These are phyloP conservation scores for Folsomia manolachei DNA, from an alignment of 2,888 invertebrate species.

Conservation along the genomic window DNA sequence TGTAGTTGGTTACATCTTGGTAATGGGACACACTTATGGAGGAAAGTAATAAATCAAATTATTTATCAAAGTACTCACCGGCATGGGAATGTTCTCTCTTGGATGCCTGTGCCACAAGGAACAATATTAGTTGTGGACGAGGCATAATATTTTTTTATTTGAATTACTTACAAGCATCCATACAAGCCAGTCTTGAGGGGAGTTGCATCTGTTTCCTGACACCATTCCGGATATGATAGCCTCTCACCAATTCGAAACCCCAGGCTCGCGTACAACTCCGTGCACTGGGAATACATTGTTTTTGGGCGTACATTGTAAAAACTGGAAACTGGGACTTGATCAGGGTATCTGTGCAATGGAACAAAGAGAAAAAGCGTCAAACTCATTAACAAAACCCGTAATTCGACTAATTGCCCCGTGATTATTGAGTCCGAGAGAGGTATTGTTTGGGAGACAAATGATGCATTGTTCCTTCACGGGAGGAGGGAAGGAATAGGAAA, in stretches of 20 bases:
- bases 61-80: too few relatives aligned
- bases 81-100: conserved; percentile 55
- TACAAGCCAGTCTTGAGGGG: conserved; percentile 53
- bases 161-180: conserved; percentile 52
- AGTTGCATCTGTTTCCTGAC: conserved; percentile 51
- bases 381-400: background rate
- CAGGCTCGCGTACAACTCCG: conserved; percentile 53
- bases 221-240: conserved; percentile 51
- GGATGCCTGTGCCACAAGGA: conserved; percentile 49
- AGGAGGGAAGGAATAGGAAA: too few relatives aligned
- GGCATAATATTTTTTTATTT: too few relatives aligned
- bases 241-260: conserved; percentile 55
- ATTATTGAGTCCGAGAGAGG: background rate
- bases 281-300: conserved; percentile 52
- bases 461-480: background rate
- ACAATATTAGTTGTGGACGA: too few relatives aligned
- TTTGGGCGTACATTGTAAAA: conserved; percentile 54
- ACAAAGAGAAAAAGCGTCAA: too few relatives aligned
- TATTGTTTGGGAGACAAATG: background rate
- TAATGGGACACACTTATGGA: background rate
- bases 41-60: background rate
- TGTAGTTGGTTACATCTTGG: too few relatives aligned
- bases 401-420: background rate
- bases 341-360: conserved; percentile 53
- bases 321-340: conserved; percentile 54